Conservation (phyloP, 2,113 vertebrate genomes). For the rat (Rattus norvegicus) region GRCr8 NC_086039.1:107663501-107664000, state of each 20-base stretch:
- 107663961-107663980: neutral
- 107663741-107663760: slow-evolving; percentile 33
- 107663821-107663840: neutral
- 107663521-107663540: neutral
- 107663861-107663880: neutral
- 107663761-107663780: slow-evolving; percentile 20
- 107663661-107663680: neutral
- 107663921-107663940: neutral
- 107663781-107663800: slow-evolving; percentile 11
- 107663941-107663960: neutral
- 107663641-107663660: neutral
- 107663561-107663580: neutral
- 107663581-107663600: neutral
- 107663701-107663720: neutral
- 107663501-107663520: neutral
- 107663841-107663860: neutral
- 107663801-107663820: neutral
- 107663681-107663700: slow-evolving; percentile 17
- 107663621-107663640: neutral
- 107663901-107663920: slow-evolving; percentile 31
- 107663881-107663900: neutral
- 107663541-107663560: neutral
- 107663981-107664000: neutral
- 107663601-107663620: neutral
- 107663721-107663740: slow-evolving; percentile 1